phyloP scores from a whole-genome alignment of 2,797 vertebrate species.

The Sebastes alutus region DNA sequence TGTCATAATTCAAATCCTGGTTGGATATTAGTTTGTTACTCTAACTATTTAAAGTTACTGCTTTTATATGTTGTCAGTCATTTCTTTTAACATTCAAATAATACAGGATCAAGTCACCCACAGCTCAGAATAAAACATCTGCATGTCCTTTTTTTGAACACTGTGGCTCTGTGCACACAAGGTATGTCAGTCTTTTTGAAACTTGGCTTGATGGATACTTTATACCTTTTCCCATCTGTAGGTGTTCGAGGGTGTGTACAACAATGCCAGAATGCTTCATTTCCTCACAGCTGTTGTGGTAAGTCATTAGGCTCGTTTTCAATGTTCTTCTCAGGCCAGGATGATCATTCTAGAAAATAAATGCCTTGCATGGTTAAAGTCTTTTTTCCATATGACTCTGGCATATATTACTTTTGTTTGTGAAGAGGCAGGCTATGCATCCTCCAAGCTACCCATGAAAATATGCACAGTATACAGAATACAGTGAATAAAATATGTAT shows the following conservation, averaged over 20 bases:
- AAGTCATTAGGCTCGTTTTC: conserved; percentile 66
- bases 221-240: conserved; percentile 50
- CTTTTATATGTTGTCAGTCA: too few species aligned
- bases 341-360: not conserved
- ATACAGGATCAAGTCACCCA: too few species aligned
- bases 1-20: too few species aligned
- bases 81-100: too few species aligned
- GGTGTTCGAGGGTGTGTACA: conserved; percentile 95
- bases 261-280: conserved; percentile 95
- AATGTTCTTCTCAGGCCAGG: not conserved
- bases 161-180: too few species aligned
- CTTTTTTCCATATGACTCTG: not conserved
- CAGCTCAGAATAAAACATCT: too few species aligned
- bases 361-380: not conserved
- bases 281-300: conserved; percentile 96
- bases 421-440: not conserved
- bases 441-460: not conserved
- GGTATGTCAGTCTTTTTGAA: not conserved
- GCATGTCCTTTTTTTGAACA: too few species aligned
- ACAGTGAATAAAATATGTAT: not conserved
- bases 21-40: too few species aligned
- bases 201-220: conserved; percentile 3
- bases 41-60: too few species aligned
- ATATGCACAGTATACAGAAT: not conserved
- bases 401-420: not conserved